Conservation (phyloP, 2,797 vertebrate species). For the Lutjanus campechanus region DNA sequence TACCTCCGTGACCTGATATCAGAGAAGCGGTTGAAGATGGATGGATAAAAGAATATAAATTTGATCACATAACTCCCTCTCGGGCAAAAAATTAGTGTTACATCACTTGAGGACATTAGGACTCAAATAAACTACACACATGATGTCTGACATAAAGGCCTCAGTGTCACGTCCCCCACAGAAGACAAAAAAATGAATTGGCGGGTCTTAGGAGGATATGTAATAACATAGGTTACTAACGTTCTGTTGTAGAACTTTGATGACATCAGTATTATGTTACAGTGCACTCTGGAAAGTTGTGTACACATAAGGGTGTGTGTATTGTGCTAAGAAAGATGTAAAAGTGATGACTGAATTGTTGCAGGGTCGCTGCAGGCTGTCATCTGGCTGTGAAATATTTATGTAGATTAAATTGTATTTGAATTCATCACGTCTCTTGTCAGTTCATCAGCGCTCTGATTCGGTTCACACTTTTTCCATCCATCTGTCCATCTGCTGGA, state of each 20-base stretch:
- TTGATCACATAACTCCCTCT: too few relatives aligned
- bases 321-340: not conserved
- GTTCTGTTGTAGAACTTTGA: not conserved
- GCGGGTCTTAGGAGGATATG: too few relatives aligned
- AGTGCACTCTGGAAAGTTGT: not conserved
- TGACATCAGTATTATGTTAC: not conserved
- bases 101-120: too few relatives aligned
- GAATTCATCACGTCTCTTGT: constrained; percentile 27
- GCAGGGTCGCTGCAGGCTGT: not conserved
- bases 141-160: too few relatives aligned
- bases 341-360: constrained; percentile 7
- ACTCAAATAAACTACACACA: too few relatives aligned
- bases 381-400: constrained; percentile 6
- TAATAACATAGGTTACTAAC: not conserved
- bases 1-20: too few relatives aligned
- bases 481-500: constrained; percentile 1
- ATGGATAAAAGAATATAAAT: too few relatives aligned
- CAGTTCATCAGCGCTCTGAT: constrained; percentile 30
- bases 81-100: too few relatives aligned
- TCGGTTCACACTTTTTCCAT: not conserved
- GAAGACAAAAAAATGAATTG: too few relatives aligned
- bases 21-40: too few relatives aligned
- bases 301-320: not conserved
- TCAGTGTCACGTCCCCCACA: too few relatives aligned
- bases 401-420: not conserved